Base-by-base conservation (phyloP, 2,888 invertebrate species). In the Pocota personata region DNA sequence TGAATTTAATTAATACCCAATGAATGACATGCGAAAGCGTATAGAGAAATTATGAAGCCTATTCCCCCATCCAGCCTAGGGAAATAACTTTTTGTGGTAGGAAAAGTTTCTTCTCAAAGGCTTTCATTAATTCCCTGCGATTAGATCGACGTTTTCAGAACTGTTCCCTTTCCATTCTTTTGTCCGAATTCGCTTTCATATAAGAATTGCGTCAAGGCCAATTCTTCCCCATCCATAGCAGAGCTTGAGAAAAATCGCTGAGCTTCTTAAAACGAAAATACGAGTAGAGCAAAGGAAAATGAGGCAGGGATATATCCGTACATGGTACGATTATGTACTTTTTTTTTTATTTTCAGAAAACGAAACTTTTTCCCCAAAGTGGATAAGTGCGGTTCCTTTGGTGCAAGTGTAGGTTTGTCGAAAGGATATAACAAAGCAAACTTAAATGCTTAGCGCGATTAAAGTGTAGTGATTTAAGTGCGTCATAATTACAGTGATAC, bases 1-100 rank as follows among this genome's bases (percentile, higher is more conserved):
- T 82, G 77, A 72, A 77, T 77, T 72, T 77, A 71, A 82, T 82
- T 77, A 82, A 82, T 82, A 77, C 32, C 57, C 58, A 19, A 52
- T 66, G 77, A 72, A 72, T 76, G 71, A 50, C 76, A 66, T 82
- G 66, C 82, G 32, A 82, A 43, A 21, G 30, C 55, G 27, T 75
- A 14, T 37, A 27, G 30, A 48, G 35, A 37, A 35, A 37, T 35
- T 14, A 16, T 12, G 27, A 43, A 19, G 35, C 19, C 30, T 62
- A 62, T 8, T 5, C 24, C 24, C 48, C 16, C 46, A 30, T 12
- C 7, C 2, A 24, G 7, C 3, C 12, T 32, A n/a, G 16, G 8
- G 3, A 66, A 46, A 46, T 10, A 66, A 52, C 50, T 50, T 66
- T 48, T 67, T 37, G 67, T 40, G 52, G 40, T 40, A 19, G 7